phyloP scores from a whole-genome alignment of 92 coral and sea anemone species.

The Umimayanthus kanabou region DNA sequence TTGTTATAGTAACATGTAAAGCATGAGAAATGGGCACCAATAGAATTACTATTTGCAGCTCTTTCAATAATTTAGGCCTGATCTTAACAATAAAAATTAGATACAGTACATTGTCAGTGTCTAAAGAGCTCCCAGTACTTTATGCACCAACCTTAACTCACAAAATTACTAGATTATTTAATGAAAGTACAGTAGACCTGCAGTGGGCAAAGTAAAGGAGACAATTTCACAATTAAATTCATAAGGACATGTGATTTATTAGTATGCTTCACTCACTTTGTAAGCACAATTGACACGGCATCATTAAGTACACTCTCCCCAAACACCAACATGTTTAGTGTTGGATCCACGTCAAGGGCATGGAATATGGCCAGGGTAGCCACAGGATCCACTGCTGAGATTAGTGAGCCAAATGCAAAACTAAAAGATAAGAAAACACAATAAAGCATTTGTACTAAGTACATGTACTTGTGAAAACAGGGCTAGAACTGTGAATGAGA shows the following conservation, averaged over 20 bases:
- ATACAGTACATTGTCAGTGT: too few relatives aligned
- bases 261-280: conserved; percentile 71
- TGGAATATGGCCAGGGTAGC: conserved; percentile 98
- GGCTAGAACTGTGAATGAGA: too few relatives aligned
- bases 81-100: too few relatives aligned
- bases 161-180: too few relatives aligned
- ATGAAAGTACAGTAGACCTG: too few relatives aligned
- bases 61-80: too few relatives aligned
- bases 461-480: background rate
- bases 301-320: conserved; percentile 99
- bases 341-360: conserved; percentile 96
- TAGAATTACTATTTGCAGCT: too few relatives aligned
- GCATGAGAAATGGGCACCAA: too few relatives aligned
- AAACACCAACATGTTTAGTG: conserved; percentile 99
- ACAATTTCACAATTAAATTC: background rate
- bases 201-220: too few relatives aligned
- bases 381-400: conserved; percentile 99
- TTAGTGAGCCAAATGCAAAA: conserved; percentile 99
- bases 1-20: too few relatives aligned
- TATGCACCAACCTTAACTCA: too few relatives aligned
- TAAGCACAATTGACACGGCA: conserved; percentile 99
- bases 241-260: background rate
- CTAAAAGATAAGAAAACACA: conserved; percentile 43
- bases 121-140: too few relatives aligned
- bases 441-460: background rate